Conservation (phyloP, 2,113 vertebrate species). For the Mormoops blainvillei region DNA sequence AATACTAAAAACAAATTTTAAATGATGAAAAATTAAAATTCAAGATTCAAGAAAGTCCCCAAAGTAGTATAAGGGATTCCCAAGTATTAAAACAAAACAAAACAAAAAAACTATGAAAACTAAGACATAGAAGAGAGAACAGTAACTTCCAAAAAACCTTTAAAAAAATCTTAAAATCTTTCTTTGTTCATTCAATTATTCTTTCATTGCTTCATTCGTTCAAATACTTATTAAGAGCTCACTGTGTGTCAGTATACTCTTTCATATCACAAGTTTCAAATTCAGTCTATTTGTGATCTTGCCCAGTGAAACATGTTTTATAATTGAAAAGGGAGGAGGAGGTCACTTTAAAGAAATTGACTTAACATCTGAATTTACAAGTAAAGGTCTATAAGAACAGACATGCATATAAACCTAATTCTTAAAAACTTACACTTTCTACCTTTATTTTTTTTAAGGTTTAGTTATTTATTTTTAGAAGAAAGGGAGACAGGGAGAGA, state of each 20-base stretch:
- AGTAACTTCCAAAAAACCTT: background rate
- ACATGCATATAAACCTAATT: background rate
- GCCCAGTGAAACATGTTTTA: constrained; percentile 21
- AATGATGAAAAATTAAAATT: constrained; percentile 34
- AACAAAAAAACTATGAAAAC: constrained; percentile 17
- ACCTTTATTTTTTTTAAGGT: background rate
- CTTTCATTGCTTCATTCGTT: background rate
- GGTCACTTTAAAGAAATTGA: background rate
- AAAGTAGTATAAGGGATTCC: background rate
- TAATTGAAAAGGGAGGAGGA: background rate
- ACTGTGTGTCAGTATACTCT: background rate
- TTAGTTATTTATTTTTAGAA: too few species aligned
- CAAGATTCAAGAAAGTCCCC: background rate
- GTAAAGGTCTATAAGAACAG: background rate
- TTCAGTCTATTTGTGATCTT: constrained; percentile 1
- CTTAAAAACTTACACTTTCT: background rate
- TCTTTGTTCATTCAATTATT: background rate
- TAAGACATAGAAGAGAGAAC: background rate
- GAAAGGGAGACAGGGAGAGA: too few species aligned
- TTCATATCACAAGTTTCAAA: constrained; percentile 24
- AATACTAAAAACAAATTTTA: background rate
- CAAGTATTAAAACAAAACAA: background rate
- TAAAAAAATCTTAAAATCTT: background rate
- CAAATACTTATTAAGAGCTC: constrained; percentile 9
- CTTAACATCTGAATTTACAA: background rate